phyloP scores from a whole-genome alignment of 2,888 invertebrate species.

The Nematopogon swammerdamellus region DNA sequence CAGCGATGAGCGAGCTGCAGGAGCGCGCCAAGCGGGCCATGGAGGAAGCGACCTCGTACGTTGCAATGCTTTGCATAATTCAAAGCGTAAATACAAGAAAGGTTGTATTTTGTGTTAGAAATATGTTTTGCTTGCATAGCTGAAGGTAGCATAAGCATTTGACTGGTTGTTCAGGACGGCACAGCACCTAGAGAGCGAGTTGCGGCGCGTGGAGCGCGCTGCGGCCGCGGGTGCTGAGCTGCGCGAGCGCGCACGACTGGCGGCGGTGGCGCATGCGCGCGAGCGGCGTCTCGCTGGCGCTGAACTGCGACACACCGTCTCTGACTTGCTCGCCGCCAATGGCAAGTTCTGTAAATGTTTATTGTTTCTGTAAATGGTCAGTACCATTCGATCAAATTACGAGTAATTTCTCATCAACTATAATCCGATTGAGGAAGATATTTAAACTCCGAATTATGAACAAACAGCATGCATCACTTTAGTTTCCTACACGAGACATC shows the following conservation, averaged over 20 bases:
- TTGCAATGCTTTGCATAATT: no score
- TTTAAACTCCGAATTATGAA: background rate
- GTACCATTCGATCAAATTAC: background rate
- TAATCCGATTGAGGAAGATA: background rate
- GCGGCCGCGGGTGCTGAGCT: constrained; percentile 36
- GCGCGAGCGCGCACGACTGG: constrained; percentile 39
- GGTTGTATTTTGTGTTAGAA: no score
- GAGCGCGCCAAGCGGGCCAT: constrained; percentile 26
- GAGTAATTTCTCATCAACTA: background rate
- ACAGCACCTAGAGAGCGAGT: constrained; percentile 28
- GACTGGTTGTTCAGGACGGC: constrained; percentile 22
- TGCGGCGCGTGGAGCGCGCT: constrained; percentile 35
- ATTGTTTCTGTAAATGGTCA: background rate
- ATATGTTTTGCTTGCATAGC: no score
- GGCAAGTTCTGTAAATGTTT: constrained; percentile 16
- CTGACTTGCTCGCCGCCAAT: constrained; percentile 31
- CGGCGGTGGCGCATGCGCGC: constrained; percentile 40
- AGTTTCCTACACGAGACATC: no score
- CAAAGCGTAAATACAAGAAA: no score
- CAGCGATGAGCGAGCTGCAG: constrained; percentile 32
- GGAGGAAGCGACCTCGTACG: constrained; percentile 30
- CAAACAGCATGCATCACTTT: no score
- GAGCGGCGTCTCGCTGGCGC: constrained; percentile 33
- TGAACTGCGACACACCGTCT: constrained; percentile 28
- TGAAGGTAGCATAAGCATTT: background rate